Conservation (phyloP, 2,888 invertebrate species). For the Notocelia uddmanniana region DNA sequence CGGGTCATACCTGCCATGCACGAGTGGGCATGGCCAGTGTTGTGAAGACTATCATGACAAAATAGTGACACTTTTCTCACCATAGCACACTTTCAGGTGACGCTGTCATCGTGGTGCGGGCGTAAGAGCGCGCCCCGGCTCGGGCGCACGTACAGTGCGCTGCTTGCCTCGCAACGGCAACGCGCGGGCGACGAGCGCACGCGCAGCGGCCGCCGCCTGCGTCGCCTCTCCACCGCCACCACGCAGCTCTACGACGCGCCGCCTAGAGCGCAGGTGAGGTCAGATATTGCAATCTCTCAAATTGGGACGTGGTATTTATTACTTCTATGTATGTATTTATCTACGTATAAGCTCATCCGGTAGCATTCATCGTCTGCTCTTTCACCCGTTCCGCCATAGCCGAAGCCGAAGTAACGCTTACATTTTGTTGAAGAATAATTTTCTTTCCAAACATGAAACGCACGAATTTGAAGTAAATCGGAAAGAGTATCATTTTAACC, state of each 20-base stretch:
- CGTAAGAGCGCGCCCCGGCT: constrained; percentile 59
- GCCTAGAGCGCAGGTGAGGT: constrained; percentile 83
- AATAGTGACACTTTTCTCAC: background rate
- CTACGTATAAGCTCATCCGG: no score
- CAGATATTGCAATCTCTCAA: constrained; percentile 56
- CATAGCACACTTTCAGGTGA: constrained; percentile 61
- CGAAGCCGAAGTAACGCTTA: no score
- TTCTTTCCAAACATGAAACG: no score
- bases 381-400: no score
- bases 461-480: no score
- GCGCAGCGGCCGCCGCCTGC: constrained; percentile 64
- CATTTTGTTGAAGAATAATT: no score
- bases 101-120: constrained; percentile 75
- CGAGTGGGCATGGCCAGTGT: no score
- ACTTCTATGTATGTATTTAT: background rate
- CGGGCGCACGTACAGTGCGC: constrained; percentile 64
- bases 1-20: no score
- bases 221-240: constrained; percentile 74
- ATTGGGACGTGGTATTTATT: constrained; percentile 17
- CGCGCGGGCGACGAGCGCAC: constrained; percentile 54
- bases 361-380: no score
- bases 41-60: no score
- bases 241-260: constrained; percentile 76
- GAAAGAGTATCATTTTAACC: no score
- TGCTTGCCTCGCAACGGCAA: constrained; percentile 64